phyloP scores from a whole-genome alignment of 2,888 invertebrate species.

The Bimastos eiseni region DNA sequence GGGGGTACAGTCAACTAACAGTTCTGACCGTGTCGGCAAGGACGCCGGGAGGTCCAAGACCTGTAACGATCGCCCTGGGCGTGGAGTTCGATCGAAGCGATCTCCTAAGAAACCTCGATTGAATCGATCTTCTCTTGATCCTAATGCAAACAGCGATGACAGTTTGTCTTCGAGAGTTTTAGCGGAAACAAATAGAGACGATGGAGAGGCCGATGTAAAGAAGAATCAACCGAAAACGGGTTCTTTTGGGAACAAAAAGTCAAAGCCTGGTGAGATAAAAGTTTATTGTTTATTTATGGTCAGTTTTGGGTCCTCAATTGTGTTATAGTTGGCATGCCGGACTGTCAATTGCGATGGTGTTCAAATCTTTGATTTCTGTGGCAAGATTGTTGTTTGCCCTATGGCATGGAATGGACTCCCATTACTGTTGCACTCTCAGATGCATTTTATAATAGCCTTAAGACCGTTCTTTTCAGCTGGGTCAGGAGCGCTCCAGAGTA shows the following conservation, averaged over 20 bases:
- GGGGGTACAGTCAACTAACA: not conserved
- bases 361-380: too few species aligned
- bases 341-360: too few species aligned
- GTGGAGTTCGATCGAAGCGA: not conserved
- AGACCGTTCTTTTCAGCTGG: too few species aligned
- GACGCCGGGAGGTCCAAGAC: not conserved
- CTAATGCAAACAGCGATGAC: not conserved
- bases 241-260: not conserved
- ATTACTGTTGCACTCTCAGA: too few species aligned
- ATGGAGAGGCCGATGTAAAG: not conserved
- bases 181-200: not conserved
- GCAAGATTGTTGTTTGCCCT: too few species aligned
- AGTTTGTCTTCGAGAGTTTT: not conserved
- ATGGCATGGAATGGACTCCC: too few species aligned
- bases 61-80: not conserved
- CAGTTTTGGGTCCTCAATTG: too few species aligned
- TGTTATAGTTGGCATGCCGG: too few species aligned
- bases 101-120: not conserved
- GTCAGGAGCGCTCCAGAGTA: too few species aligned
- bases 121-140: not conserved
- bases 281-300: not conserved
- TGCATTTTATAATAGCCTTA: too few species aligned
- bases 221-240: not conserved
- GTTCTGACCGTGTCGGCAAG: not conserved
- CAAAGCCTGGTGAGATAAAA: slow-evolving; percentile 20